These are phyloP conservation scores for Phoxinus phoxinus DNA, from an alignment of 2,113 vertebrate genomes.

Conservation along the genomic window DNA sequence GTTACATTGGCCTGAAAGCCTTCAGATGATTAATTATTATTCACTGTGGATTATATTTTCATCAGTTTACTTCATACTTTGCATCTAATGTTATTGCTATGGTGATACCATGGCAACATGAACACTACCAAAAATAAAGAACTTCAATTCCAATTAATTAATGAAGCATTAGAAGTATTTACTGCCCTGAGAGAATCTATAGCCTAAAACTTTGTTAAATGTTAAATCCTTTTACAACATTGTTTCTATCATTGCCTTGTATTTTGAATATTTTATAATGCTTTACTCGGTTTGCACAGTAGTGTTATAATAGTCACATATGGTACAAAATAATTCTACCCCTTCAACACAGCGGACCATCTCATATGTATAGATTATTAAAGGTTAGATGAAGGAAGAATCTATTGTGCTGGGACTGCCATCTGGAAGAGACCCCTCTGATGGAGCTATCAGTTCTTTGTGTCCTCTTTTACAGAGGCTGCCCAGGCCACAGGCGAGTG, in stretches of 20 bases:
- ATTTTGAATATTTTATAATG: neutral
- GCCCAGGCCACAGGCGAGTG: neutral
- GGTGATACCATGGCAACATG: constrained; percentile 37
- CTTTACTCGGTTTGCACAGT: neutral
- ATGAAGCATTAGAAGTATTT: neutral
- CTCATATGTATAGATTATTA: constrained; percentile 32
- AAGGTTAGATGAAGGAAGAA: constrained; percentile 15
- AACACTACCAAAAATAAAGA: constrained; percentile 23
- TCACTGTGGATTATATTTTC: neutral
- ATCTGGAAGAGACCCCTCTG: constrained; percentile 47
- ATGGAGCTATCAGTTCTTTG: constrained; percentile 34
- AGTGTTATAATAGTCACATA: neutral
- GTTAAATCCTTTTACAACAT: constrained; percentile 10
- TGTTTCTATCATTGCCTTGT: neutral
- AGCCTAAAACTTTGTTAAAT: neutral
- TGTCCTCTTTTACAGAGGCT: constrained; percentile 9
- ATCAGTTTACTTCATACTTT: constrained; percentile 33
- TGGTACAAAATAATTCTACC: neutral
- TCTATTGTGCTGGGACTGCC: constrained; percentile 21
- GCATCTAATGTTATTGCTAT: constrained; percentile 1
- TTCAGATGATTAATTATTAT: neutral
- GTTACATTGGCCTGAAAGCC: neutral
- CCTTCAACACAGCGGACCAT: neutral
- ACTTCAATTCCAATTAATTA: constrained; percentile 27
- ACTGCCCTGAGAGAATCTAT: neutral